Base-by-base conservation (phyloP, 1,140 invertebrate genomes). In the Zaprionus camerounensis region DNA sequence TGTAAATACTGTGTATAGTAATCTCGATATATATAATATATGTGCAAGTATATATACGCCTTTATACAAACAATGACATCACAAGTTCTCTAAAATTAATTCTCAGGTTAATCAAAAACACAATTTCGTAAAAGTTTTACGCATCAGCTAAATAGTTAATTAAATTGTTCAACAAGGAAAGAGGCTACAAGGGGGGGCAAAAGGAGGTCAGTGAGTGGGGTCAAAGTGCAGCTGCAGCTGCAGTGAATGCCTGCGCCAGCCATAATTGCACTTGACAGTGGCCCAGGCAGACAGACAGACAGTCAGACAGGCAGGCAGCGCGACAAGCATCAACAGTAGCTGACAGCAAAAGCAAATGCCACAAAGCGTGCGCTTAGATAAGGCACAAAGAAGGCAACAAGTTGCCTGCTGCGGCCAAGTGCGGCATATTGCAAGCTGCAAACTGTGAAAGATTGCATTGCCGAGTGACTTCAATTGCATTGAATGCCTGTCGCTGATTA, bases 401-500 rank as follows among this genome's bases (percentile, higher is more conserved):
- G 63, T 61, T 69, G 66, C 71, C 55, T 55, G 66, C 49, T 55
- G 20, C 56, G 17, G 51, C 5, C 17, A 77, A 71, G 63, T 26
- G 63, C 79, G 53, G 71, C 58, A 68, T 51, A 53, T 66, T 59
- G 65, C 73, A 55, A 65, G 46, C 49, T 67, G 71, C 76, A 80
- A 76, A 83, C 82, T 85, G 82, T 76, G 82, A 85, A 85, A 81
- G 82, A 85, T 85, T 81, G 79, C 82, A 86, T 79, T 66, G 82
- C 79, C 72, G 86, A 85, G 77, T 85, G 82, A 75, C 77, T 85
- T 81, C 82, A 85, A 85, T 85, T 85, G 82, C 82, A 76, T 78
- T 81, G 67, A 61, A 53, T 71, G 79, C 24, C 75, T 76, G 82
- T 81, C 82, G 72, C 79, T 82, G 82, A 85, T 84, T 81, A 84